Base-by-base conservation (phyloP, 2,113 vertebrate genomes). In the Gracilinanus agilis region DNA sequence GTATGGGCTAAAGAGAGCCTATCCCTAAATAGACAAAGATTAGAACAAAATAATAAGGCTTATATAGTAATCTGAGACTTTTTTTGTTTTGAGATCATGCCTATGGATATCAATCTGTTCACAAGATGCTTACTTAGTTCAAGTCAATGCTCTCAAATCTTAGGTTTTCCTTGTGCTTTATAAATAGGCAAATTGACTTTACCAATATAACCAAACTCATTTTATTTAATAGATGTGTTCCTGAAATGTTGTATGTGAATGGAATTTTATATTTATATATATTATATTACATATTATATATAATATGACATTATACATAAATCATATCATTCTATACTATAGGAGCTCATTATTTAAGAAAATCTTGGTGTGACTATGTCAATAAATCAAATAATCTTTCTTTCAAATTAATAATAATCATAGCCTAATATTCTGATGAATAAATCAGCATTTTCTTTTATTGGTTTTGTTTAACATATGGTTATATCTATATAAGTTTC, bases 371-470 rank as follows among this genome's bases (percentile, higher is more conserved):
- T 21, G 5, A 40, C n/a, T 40, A 83, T 19, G n/a, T 83, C 67
- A 83, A 40, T 83, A 83, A 83, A 40, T 89, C 54, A 92, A 94
- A 83, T 34, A 93, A 90, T 23, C 53, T 49, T 91, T 96, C 89
- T 83, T 91, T 55, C 21, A 67, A 92, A 94, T 19, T 54, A 94
- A 56, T 54, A 94, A 56, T 0, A 58, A 91, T 1, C 4, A 96
- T 40, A 61, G 53, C 16, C 88, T 55, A 49, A 94, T 9, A 34
- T 90, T 44, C 29, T 13, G 34, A 54, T 55, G n/a, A 49, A 75
- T 40, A 55, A 58, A 40, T 92, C 11, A 83, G 1, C 12, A 9
- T 67, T 95, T 75, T 94, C 93, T 40, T 40, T 2, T 10, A 49
- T 49, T 2, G 67, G 88, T 44, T 90, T 91, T 75, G 54, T 53